Conservation (phyloP, 1,140 invertebrate species). For the Bemisia tabaci region DNA sequence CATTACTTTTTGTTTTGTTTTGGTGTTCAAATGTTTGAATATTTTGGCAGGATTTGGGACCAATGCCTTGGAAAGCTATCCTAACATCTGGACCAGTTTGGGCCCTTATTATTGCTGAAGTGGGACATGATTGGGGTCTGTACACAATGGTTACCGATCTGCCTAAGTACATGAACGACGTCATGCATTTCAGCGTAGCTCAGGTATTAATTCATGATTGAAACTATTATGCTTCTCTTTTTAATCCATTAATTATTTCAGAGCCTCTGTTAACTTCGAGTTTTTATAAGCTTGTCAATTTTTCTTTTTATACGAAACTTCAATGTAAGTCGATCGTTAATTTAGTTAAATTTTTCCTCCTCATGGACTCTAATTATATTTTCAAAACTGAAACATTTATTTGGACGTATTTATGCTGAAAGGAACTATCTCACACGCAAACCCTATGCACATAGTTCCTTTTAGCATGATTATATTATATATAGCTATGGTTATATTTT, state of each 20-base stretch:
- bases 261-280: background rate
- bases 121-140: slow-evolving; percentile 73
- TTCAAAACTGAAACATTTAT: no score
- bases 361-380: no score
- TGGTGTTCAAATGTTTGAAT: no score
- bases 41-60: slow-evolving; percentile 28
- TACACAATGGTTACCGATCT: slow-evolving; percentile 74
- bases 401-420: no score
- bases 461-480: no score
- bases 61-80: slow-evolving; percentile 52
- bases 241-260: background rate
- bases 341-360: no score
- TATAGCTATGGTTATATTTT: no score
- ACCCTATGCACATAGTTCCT: no score
- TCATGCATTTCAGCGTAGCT: slow-evolving; percentile 61
- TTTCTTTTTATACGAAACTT: no score
- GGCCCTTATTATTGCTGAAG: slow-evolving; percentile 52
- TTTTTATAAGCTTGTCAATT: background rate
- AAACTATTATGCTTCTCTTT: background rate
- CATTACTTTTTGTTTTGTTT: slow-evolving; percentile 2
- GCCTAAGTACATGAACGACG: slow-evolving; percentile 69
- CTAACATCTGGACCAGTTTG: slow-evolving; percentile 60
- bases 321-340: no score
- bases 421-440: no score
- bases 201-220: slow-evolving; percentile 33